These are phyloP conservation scores for Vanacampus margaritifer DNA, from an alignment of 2,113 vertebrate species.

Conservation along the genomic window DNA sequence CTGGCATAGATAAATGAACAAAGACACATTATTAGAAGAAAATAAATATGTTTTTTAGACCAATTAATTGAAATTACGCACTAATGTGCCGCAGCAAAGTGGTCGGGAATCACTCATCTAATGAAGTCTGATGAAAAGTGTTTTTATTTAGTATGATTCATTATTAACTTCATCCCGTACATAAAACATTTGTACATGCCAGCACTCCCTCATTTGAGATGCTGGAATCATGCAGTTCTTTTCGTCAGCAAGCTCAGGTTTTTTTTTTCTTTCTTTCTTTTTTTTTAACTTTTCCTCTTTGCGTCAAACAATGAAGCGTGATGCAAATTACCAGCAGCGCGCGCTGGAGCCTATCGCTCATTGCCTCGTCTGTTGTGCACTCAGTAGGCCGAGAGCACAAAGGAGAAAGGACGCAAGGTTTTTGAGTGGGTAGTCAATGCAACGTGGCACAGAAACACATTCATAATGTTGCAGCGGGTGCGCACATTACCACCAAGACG, in stretches of 20 bases:
- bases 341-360: slow-evolving; percentile 18
- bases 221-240: slow-evolving; percentile 9
- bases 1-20: neutral
- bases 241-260: slow-evolving; percentile 1
- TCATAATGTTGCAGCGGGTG: slow-evolving; percentile 40
- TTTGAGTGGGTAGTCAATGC: slow-evolving; percentile 45
- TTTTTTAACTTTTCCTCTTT: slow-evolving; percentile 25
- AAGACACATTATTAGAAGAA: neutral
- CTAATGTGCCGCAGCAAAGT: neutral
- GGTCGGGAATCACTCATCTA: neutral
- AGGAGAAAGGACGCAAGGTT: slow-evolving; percentile 52
- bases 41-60: neutral
- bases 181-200: neutral
- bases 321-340: slow-evolving; percentile 38
- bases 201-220: neutral
- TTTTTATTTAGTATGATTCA: neutral
- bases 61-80: neutral
- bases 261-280: neutral
- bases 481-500: slow-evolving; percentile 25
- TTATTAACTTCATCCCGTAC: neutral
- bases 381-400: slow-evolving; percentile 33
- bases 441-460: slow-evolving; percentile 43
- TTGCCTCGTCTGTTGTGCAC: slow-evolving; percentile 26
- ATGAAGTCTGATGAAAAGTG: neutral
- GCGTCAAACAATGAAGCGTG: slow-evolving; percentile 23